These are phyloP conservation scores for Trilocha varians DNA, from an alignment of 2,888 invertebrate species.

Conservation along the genomic window DNA sequence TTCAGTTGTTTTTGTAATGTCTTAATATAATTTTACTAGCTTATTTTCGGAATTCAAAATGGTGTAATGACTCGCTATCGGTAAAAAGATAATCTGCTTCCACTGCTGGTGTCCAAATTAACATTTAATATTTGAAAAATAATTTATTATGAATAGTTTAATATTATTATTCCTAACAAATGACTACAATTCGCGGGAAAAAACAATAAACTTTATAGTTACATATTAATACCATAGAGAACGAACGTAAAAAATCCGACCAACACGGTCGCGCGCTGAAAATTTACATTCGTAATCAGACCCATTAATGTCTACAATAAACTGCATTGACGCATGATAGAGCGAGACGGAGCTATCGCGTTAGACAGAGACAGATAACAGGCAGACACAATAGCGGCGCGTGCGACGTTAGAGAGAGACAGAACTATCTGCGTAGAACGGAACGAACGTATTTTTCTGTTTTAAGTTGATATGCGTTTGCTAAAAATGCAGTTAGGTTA, in stretches of 20 bases:
- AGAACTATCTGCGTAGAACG: constrained; percentile 31
- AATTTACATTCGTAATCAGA: constrained; percentile 72
- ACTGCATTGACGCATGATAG: constrained; percentile 64
- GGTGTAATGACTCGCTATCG: too few relatives aligned
- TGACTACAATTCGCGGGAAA: neutral
- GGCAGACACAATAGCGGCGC: constrained; percentile 68
- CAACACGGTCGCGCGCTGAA: constrained; percentile 65
- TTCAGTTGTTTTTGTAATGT: too few relatives aligned
- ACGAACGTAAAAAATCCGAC: constrained; percentile 57
- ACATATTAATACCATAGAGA: constrained; percentile 65
- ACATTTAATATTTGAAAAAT: neutral
- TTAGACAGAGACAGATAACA: constrained; percentile 34
- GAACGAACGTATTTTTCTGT: constrained; percentile 28
- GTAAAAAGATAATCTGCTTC: too few relatives aligned
- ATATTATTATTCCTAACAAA: neutral
- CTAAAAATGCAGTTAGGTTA: constrained; percentile 64
- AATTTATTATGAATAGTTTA: neutral
- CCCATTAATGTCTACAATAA: constrained; percentile 71
- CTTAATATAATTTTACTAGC: too few relatives aligned
- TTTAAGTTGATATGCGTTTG: constrained; percentile 65
- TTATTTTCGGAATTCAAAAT: too few relatives aligned
- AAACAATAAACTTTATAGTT: constrained; percentile 14
- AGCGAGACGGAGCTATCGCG: constrained; percentile 47
- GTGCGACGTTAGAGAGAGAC: constrained; percentile 50
- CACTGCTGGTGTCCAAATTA: too few relatives aligned